Percentiles rank a stretch among this genome's conserved stretches.
These are phyloP conservation scores for Epinotia demarniana DNA, from an alignment of 2,888 invertebrate genomes.

Conservation along the genomic window DNA sequence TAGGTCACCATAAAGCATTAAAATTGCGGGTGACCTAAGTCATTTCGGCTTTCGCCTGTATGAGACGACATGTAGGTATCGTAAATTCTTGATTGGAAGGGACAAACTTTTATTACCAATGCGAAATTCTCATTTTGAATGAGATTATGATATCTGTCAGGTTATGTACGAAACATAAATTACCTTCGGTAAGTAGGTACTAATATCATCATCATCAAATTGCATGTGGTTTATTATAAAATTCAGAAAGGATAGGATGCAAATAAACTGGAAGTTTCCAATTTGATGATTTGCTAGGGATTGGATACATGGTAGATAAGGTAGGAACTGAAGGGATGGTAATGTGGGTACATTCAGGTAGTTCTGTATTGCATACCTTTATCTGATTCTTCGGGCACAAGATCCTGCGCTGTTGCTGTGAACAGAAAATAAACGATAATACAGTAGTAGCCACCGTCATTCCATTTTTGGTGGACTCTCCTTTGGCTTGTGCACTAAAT, in stretches of 20 bases:
- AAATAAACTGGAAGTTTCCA: neutral
- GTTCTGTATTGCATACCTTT: slow-evolving; percentile 56
- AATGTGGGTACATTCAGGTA: neutral
- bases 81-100: too few species aligned
- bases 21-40: neutral
- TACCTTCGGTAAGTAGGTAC: neutral
- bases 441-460: too few species aligned
- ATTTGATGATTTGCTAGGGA: neutral
- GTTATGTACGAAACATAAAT: neutral
- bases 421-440: slow-evolving; percentile 25
- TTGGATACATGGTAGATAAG: neutral
- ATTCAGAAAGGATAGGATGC: neutral
- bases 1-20: neutral
- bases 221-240: neutral
- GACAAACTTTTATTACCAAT: too few species aligned
- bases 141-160: neutral
- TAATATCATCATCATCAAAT: neutral
- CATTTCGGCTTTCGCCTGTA: neutral
- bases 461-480: too few species aligned
- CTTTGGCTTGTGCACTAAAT: too few species aligned
- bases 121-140: too few species aligned
- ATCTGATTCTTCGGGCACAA: slow-evolving; percentile 59
- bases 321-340: neutral
- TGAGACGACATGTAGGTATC: too few species aligned
- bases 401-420: slow-evolving; percentile 61